Base-by-base conservation (phyloP, 2,888 invertebrate species). In the Troides aeacus region DNA sequence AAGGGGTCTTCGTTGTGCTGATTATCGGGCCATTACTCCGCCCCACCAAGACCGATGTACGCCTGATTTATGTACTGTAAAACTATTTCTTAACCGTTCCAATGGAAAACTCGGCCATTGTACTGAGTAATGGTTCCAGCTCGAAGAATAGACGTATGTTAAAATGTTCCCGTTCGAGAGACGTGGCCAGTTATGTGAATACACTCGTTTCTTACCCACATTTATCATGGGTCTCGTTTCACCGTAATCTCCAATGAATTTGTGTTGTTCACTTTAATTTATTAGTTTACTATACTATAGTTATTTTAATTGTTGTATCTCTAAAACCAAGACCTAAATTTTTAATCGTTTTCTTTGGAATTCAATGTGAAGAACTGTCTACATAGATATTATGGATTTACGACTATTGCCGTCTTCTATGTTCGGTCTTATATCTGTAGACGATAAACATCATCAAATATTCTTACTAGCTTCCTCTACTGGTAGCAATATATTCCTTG, bases 31-130 rank as follows among this genome's bases (percentile, higher is more conserved):
- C 53, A n/a, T n/a, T 53, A n/a, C 57, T 5, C 57, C 21, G 7
- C 57, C 21, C 12, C 23, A 15, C 57, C 66, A 8, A 15, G 24
- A 30, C 57, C 57, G 62, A 63, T 63, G 68, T 63, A n/a, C 58
- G 57, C 57, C 74, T 76, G 76, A 78, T 77, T 75, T 78, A 78
- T 76, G 76, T 76, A 72, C 73, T 69, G 71, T 70, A 69, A 72
- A 70, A 68, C 68, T 72, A 72, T 70, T 74, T 76, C 74, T 76
- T 77, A 75, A 76, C 76, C 76, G 74, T 74, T 75, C 73, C 53
- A 68, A 73, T 71, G 71, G 74, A 76, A 73, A 73, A 74, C 76
- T 75, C 76, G 70, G 53, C 59, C 68, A 42, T 60, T 68, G 50
- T 62, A 70, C 71, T 71, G 69, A 74, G 75, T 71, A 73, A 75